phyloP scores from a whole-genome alignment of 2,113 vertebrate genomes.

The Macrotis lagotis region DNA sequence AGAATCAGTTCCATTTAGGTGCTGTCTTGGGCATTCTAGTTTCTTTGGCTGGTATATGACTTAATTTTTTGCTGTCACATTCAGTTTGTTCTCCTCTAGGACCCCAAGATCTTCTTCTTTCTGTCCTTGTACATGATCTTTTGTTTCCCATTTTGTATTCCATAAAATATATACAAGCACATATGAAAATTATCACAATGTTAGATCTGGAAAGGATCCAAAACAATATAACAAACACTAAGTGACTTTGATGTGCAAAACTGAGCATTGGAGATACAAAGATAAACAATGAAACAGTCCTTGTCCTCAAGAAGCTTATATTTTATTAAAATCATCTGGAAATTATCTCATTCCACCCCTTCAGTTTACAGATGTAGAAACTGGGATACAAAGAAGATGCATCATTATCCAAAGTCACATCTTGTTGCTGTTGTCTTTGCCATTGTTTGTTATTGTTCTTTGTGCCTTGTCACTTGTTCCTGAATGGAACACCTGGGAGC shows the following conservation, averaged over 20 bases:
- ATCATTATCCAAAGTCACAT: slow-evolving; percentile 13
- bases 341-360: not conserved
- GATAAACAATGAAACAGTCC: not conserved
- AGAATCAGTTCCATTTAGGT: not conserved
- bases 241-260: not conserved
- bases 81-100: not conserved
- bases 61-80: not conserved
- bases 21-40: not conserved
- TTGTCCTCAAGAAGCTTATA: not conserved
- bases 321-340: not conserved
- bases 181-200: not conserved
- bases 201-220: not conserved
- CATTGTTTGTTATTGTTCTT: too few relatives aligned
- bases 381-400: not conserved
- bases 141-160: not conserved
- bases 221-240: too few relatives aligned
- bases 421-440: not conserved
- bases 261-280: not conserved
- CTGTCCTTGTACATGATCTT: not conserved
- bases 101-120: not conserved
- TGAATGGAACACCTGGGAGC: not conserved
- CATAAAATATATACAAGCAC: not conserved
- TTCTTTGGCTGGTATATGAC: not conserved
- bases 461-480: not conserved
- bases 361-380: slow-evolving; percentile 15